Conservation (phyloP, 2,113 vertebrate genomes). For the Callochromis pleurospilus region DNA sequence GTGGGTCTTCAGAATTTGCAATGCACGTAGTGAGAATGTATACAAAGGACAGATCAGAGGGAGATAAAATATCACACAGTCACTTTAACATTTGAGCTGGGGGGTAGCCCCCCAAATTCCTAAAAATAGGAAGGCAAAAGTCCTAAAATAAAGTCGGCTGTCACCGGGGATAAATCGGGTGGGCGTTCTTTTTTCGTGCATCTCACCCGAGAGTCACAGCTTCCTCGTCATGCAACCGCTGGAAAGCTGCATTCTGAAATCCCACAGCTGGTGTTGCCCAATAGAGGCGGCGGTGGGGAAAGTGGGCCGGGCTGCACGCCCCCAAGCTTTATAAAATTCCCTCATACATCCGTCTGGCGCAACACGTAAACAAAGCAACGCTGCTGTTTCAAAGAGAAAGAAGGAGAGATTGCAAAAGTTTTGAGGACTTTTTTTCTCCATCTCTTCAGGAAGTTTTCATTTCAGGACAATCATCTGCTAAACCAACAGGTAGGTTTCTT, state of each 20-base stretch:
- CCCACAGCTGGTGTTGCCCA: slow-evolving; percentile 52
- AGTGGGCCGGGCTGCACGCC: slow-evolving; percentile 58
- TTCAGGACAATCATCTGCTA: slow-evolving; percentile 45
- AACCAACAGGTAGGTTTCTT: slow-evolving; percentile 35
- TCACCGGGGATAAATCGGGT: neutral
- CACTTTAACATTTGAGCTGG: neutral
- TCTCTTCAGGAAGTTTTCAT: neutral
- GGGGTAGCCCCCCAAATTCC: neutral
- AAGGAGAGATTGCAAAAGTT: neutral
- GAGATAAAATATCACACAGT: neutral
- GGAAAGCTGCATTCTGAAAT: slow-evolving; percentile 3
- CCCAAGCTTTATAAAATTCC: slow-evolving; percentile 67
- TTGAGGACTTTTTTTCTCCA: neutral
- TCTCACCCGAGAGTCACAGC: neutral
- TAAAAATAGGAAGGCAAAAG: neutral
- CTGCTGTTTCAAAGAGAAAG: neutral
- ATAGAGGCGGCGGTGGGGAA: slow-evolving; percentile 34
- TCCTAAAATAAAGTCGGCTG: neutral
- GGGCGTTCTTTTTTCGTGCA: neutral
- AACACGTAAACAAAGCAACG: slow-evolving; percentile 58
- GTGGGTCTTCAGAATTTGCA: neutral
- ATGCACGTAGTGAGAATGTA: neutral
- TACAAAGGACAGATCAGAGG: neutral
- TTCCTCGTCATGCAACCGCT: slow-evolving; percentile 35
- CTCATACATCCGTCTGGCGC: slow-evolving; percentile 51